These are phyloP conservation scores for Thera obeliscata DNA, from an alignment of 2,888 invertebrate species.

Conservation along the genomic window DNA sequence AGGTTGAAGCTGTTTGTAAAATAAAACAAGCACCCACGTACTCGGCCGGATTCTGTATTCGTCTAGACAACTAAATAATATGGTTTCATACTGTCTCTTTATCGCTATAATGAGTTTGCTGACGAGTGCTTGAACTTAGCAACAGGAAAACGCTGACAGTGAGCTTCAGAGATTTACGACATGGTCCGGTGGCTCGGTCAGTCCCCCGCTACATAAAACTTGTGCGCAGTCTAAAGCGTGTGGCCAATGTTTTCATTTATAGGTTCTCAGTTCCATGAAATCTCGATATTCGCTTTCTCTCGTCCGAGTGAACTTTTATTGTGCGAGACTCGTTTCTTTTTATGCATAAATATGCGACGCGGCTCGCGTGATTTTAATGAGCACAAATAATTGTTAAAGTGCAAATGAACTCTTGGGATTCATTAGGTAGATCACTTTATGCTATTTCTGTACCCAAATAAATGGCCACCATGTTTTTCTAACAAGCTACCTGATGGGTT, in stretches of 20 bases:
- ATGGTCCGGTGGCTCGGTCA: slow-evolving; percentile 61
- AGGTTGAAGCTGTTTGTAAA: slow-evolving; percentile 46
- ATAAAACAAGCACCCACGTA: slow-evolving; percentile 55
- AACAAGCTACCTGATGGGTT: slow-evolving; percentile 41
- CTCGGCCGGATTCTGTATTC: slow-evolving; percentile 33
- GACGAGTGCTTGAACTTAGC: slow-evolving; percentile 63
- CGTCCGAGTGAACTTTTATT: slow-evolving; percentile 53
- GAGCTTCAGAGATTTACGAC: slow-evolving; percentile 63
- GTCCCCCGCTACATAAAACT: slow-evolving; percentile 61
- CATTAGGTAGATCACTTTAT: slow-evolving; percentile 26
- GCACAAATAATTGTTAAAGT: slow-evolving; percentile 34
- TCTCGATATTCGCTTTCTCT: slow-evolving; percentile 51
- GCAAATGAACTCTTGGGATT: slow-evolving; percentile 35
- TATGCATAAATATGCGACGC: slow-evolving; percentile 52
- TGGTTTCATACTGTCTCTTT: slow-evolving; percentile 25
- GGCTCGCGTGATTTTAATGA: slow-evolving; percentile 48
- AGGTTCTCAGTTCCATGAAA: slow-evolving; percentile 48
- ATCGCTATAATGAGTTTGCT: slow-evolving; percentile 47
- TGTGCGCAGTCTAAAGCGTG: slow-evolving; percentile 37
- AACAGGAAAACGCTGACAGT: slow-evolving; percentile 62
- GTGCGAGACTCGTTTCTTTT: slow-evolving; percentile 53
- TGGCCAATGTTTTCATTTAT: slow-evolving; percentile 47
- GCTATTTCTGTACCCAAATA: slow-evolving; percentile 46
- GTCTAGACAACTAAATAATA: slow-evolving; percentile 42
- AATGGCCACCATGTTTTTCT: slow-evolving; percentile 43